These are phyloP conservation scores for Climacteris rufus DNA, from an alignment of 2,113 vertebrate genomes.

Conservation along the genomic window DNA sequence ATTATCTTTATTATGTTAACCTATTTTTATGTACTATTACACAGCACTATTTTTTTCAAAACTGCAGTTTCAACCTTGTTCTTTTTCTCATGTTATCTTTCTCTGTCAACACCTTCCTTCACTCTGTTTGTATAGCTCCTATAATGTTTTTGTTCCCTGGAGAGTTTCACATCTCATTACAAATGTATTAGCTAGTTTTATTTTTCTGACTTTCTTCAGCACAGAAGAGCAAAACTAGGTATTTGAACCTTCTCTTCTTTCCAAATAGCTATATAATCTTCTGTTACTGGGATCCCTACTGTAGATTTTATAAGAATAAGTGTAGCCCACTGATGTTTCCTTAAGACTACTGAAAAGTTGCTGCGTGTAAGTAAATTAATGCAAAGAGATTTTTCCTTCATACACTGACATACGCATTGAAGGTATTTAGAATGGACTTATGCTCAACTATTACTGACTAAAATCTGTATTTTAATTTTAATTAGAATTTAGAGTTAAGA, in stretches of 20 bases:
- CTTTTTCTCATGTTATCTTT: not conserved
- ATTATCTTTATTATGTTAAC: not conserved
- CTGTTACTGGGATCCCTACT: not conserved
- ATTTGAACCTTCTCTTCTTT: not conserved
- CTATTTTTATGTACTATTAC: not conserved
- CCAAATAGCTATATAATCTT: not conserved
- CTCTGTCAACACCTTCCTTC: not conserved
- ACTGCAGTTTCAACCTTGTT: not conserved
- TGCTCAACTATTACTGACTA: not conserved
- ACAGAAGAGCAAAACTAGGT: not conserved
- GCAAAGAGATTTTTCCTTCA: not conserved
- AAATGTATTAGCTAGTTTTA: not conserved
- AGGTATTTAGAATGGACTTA: not conserved
- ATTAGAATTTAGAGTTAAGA: not conserved
- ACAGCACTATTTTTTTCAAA: not conserved
- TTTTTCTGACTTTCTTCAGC: slow-evolving; percentile 4
- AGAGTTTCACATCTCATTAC: not conserved
- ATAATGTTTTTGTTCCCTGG: slow-evolving; percentile 9
- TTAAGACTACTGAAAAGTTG: not conserved
- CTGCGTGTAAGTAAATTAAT: not conserved
- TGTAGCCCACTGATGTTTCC: not conserved
- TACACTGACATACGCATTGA: not conserved
- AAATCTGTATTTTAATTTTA: not conserved
- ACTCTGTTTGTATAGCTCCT: not conserved
- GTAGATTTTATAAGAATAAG: not conserved